Evolutionary conservation across 1,140 invertebrate species (phyloP).

Genomic region (Calliopsis andreniformis): DNA sequence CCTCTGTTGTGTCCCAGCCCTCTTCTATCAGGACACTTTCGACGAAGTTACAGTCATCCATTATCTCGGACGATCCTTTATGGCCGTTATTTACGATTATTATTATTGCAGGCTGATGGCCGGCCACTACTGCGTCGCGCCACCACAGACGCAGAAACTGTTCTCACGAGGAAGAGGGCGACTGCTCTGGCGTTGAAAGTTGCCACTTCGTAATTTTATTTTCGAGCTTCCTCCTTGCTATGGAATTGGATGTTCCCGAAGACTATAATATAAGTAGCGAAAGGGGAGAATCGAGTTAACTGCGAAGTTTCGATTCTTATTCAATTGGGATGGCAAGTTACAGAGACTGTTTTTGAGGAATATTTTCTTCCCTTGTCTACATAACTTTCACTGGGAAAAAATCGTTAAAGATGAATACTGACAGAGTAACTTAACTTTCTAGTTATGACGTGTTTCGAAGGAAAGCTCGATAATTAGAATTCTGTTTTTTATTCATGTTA

Average conservation of each 20-base stretch:
- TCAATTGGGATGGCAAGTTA: slow-evolving; percentile 4
- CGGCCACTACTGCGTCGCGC: slow-evolving; percentile 32
- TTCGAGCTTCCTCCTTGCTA: not conserved
- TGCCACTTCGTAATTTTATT: slow-evolving; percentile 39
- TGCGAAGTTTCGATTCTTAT: slow-evolving; percentile 37
- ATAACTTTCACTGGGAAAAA: not conserved
- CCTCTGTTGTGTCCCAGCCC: slow-evolving; percentile 16
- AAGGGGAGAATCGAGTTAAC: not conserved
- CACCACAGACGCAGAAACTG: slow-evolving; percentile 53
- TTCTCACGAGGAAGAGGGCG: slow-evolving; percentile 7
- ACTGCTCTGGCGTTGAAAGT: slow-evolving; percentile 26
- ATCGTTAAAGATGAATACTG: no score
- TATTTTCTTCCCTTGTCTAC: not conserved
- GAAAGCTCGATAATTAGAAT: no score
- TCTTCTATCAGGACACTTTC: slow-evolving; percentile 58
- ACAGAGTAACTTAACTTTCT: no score
- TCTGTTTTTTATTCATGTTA: no score
- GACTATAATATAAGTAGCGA: slow-evolving; percentile 9
- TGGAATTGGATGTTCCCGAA: slow-evolving; percentile 28
- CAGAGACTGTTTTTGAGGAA: slow-evolving; percentile 10
- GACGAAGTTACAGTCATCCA: slow-evolving; percentile 55
- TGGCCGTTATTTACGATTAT: slow-evolving; percentile 73
- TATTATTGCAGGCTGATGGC: slow-evolving; percentile 58
- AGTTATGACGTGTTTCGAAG: no score
- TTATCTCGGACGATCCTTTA: slow-evolving; percentile 68